phyloP scores from a whole-genome alignment of 2,888 invertebrate genomes.

The Pegoplata infirma region DNA sequence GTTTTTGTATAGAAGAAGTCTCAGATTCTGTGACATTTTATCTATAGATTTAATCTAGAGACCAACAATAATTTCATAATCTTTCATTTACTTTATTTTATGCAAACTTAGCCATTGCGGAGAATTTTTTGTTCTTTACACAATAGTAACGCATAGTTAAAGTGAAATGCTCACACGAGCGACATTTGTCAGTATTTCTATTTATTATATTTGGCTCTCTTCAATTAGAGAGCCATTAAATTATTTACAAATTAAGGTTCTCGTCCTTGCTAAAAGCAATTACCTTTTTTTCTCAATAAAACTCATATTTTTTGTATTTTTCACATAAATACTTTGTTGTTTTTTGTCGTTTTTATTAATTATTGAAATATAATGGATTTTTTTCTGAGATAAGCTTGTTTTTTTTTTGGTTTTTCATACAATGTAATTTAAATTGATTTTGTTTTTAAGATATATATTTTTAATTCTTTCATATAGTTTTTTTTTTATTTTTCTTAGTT shows the following conservation, averaged over 20 bases:
- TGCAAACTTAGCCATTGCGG: no score
- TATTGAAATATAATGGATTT: slow-evolving; percentile 60
- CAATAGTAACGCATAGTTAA: no score
- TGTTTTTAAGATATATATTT: slow-evolving; percentile 42
- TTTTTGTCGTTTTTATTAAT: slow-evolving; percentile 56
- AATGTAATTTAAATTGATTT: slow-evolving; percentile 57
- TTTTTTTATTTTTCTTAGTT: slow-evolving; percentile 23
- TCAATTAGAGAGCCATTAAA: no score
- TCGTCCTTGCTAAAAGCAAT: not conserved
- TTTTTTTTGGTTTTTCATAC: slow-evolving; percentile 54
- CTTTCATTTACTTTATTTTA: no score
- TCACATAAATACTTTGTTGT: slow-evolving; percentile 59
- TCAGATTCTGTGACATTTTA: no score
- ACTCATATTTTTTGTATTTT: slow-evolving; percentile 52
- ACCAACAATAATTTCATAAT: no score
- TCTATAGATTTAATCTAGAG: no score
- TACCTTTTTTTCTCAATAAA: slow-evolving; percentile 31
- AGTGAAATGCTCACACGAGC: no score
- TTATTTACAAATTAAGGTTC: not conserved
- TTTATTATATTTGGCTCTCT: no score
- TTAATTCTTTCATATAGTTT: slow-evolving; percentile 28
- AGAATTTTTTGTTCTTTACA: no score
- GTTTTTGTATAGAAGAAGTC: no score
- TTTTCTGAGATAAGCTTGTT: slow-evolving; percentile 58
- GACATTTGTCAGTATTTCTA: no score